Conservation (phyloP, 2,797 vertebrate species). For the Xenopus petersii region DNA sequence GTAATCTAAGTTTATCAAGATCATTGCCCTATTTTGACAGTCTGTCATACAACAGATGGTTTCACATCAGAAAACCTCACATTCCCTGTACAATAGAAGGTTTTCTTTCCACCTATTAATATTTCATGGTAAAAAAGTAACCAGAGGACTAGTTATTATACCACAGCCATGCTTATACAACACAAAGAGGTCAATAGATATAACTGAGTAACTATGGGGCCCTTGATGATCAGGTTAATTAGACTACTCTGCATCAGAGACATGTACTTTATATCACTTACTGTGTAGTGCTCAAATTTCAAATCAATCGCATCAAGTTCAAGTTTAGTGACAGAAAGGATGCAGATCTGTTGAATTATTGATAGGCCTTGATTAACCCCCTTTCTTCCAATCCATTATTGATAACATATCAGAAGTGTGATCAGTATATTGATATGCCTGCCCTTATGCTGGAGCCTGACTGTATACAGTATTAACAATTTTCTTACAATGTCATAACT, state of each 20-base stretch:
- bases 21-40: slow-evolving; percentile 11
- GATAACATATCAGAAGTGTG: slow-evolving; percentile 17
- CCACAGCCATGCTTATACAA: slow-evolving; percentile 47
- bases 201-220: slow-evolving; percentile 21
- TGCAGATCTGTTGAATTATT: slow-evolving; percentile 39
- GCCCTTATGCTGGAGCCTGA: background rate
- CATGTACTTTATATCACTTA: slow-evolving; percentile 18
- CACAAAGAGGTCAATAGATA: slow-evolving; percentile 43
- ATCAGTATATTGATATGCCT: slow-evolving; percentile 24
- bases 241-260: slow-evolving; percentile 22
- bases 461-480: no score
- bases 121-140: slow-evolving; percentile 78
- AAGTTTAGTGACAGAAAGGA: slow-evolving; percentile 32
- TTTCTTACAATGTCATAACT: no score
- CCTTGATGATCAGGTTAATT: slow-evolving; percentile 46
- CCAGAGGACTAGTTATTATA: slow-evolving; percentile 59
- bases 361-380: slow-evolving; percentile 21
- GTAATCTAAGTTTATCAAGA: background rate
- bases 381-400: slow-evolving; percentile 24
- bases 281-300: slow-evolving; percentile 34
- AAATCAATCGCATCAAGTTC: slow-evolving; percentile 30
- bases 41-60: slow-evolving; percentile 27
- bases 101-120: slow-evolving; percentile 78
- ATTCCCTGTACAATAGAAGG: slow-evolving; percentile 58
- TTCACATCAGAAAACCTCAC: slow-evolving; percentile 47